These are phyloP conservation scores for Agonopterix heracliana DNA, from an alignment of 2,888 invertebrate species.

Conservation along the genomic window DNA sequence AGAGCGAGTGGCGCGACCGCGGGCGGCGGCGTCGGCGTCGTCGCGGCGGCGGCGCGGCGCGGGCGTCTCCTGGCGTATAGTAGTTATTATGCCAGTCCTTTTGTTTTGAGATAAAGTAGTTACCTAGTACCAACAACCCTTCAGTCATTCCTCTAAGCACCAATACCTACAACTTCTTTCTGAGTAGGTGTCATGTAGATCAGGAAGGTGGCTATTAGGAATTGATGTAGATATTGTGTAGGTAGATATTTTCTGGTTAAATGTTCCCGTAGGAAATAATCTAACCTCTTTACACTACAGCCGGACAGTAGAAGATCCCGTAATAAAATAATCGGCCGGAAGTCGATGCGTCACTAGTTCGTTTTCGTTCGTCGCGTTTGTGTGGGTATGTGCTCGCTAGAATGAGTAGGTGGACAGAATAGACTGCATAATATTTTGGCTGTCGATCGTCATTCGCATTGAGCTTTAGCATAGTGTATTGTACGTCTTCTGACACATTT, in stretches of 20 bases:
- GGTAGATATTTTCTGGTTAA: no score
- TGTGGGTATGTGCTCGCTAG: constrained; percentile 47
- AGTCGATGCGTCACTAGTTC: constrained; percentile 70
- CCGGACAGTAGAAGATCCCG: constrained; percentile 52
- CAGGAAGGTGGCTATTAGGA: no score
- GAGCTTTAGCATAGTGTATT: background rate
- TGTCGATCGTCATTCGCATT: constrained; percentile 20
- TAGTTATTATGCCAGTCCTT: no score
- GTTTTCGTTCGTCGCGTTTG: constrained; percentile 63
- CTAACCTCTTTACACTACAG: background rate
- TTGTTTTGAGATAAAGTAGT: background rate
- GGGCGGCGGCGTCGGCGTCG: constrained; percentile 12
- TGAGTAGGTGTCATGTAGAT: no score
- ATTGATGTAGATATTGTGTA: background rate
- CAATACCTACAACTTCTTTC: background rate
- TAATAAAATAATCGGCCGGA: constrained; percentile 71
- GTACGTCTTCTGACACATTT: background rate
- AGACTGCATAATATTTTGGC: constrained; percentile 32
- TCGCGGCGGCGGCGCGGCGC: no score
- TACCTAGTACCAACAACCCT: background rate
- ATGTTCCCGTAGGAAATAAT: no score
- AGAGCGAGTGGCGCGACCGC: constrained; percentile 9
- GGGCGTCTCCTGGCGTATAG: no score
- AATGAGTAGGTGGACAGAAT: constrained; percentile 31
- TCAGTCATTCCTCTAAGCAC: no score